These are phyloP conservation scores for Aromia moschata DNA, from an alignment of 2,888 invertebrate species.

Conservation along the genomic window DNA sequence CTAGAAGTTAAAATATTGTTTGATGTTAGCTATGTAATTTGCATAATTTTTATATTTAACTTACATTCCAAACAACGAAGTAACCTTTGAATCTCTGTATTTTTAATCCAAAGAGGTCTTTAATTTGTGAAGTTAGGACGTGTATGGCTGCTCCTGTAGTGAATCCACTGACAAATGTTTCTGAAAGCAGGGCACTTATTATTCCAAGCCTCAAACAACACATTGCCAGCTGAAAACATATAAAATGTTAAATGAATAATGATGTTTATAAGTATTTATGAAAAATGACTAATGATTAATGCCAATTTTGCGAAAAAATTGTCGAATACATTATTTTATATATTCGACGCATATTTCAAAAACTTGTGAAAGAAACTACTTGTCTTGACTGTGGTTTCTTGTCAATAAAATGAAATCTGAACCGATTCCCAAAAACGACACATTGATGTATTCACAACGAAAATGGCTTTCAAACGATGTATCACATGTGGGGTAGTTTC, in stretches of 20 bases:
- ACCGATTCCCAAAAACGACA: no score
- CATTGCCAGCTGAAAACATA: conserved; percentile 68
- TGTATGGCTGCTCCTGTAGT: conserved; percentile 78
- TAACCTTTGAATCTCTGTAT: conserved; percentile 68
- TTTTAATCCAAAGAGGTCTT: conserved; percentile 69
- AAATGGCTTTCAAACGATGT: no score
- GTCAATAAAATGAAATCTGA: no score
- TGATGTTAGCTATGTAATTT: conserved; percentile 6
- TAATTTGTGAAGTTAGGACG: conserved; percentile 75
- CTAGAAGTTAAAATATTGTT: conserved; percentile 35
- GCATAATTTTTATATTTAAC: conserved; percentile 42
- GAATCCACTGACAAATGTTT: conserved; percentile 76
- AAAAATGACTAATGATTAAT: no score
- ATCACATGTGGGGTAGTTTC: no score
- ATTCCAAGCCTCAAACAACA: conserved; percentile 70
- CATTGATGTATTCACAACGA: no score
- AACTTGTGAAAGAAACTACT: no score
- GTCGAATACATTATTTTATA: no score
- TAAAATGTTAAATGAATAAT: conserved; percentile 48
- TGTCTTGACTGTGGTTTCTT: no score
- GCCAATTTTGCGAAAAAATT: no score
- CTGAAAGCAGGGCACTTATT: conserved; percentile 70
- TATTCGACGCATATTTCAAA: no score
- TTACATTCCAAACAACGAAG: conserved; percentile 69
- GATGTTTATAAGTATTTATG: no score